These are phyloP conservation scores for Drosophila merina DNA, from an alignment of 2,888 invertebrate genomes.

Conservation along the genomic window DNA sequence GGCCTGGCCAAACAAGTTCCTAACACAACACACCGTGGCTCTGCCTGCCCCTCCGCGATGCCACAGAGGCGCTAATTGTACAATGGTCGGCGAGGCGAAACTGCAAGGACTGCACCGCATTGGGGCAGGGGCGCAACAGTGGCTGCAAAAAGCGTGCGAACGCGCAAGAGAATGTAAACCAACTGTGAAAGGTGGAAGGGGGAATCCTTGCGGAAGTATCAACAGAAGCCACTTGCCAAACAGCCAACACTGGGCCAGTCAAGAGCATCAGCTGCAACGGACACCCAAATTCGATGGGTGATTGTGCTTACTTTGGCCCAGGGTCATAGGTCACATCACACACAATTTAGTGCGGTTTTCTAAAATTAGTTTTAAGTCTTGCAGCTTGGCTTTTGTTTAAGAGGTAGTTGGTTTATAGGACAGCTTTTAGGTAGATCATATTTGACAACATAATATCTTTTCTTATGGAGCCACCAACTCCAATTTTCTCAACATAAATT, in stretches of 20 bases:
- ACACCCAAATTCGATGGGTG: slow-evolving; percentile 4
- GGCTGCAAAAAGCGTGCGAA: slow-evolving; percentile 62
- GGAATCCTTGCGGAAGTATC: slow-evolving; percentile 25
- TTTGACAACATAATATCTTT: not conserved
- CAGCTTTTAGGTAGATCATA: not conserved
- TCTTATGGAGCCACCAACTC: not conserved
- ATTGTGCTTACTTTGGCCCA: slow-evolving; percentile 12
- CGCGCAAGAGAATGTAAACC: slow-evolving; percentile 70
- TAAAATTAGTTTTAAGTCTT: too few relatives aligned
- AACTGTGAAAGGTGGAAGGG: slow-evolving; percentile 46
- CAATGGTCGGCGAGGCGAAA: slow-evolving; percentile 52
- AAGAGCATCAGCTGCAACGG: slow-evolving; percentile 29
- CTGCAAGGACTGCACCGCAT: slow-evolving; percentile 24
- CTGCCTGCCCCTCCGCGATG: slow-evolving; percentile 7
- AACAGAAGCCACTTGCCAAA: slow-evolving; percentile 20
- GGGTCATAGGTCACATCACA: not conserved
- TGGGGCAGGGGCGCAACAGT: slow-evolving; percentile 28
- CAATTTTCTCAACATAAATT: not conserved
- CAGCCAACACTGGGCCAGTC: slow-evolving; percentile 16
- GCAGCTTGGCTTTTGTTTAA: too few relatives aligned
- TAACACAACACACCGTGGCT: slow-evolving; percentile 33
- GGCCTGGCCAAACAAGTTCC: slow-evolving; percentile 41
- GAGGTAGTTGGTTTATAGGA: too few relatives aligned
- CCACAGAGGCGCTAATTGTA: slow-evolving; percentile 64
- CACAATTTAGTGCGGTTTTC: not conserved